phyloP scores from a whole-genome alignment of 1,140 invertebrate genomes.

The Achroia grisella region DNA sequence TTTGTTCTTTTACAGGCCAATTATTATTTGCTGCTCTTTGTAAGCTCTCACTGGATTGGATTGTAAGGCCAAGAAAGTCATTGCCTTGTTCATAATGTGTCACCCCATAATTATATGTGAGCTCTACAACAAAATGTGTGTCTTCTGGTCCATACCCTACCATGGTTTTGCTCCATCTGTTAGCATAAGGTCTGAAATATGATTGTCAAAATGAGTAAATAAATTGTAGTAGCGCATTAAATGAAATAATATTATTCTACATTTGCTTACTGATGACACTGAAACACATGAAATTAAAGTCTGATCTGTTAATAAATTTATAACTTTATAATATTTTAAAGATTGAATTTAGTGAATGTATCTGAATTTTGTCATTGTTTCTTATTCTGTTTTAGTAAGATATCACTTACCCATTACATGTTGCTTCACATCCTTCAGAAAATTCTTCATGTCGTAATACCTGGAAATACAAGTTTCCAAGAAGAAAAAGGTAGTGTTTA shows the following conservation, averaged over 20 bases:
- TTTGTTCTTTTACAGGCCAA: slow-evolving; percentile 79
- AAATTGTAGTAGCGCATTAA: too few species aligned
- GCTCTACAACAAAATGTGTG: slow-evolving; percentile 95
- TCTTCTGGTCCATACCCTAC: slow-evolving; percentile 97
- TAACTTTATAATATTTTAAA: too few species aligned
- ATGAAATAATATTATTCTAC: too few species aligned
- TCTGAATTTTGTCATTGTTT: too few species aligned
- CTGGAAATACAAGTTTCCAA: slow-evolving; percentile 60
- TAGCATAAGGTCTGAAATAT: slow-evolving; percentile 91
- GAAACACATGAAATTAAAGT: too few species aligned
- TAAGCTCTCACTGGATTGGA: slow-evolving; percentile 85
- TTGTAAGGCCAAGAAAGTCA: slow-evolving; percentile 92
- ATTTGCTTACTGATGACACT: too few species aligned
- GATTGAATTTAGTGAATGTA: too few species aligned
- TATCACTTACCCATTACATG: slow-evolving; percentile 93
- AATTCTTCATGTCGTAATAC: slow-evolving; percentile 98
- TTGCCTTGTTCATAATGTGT: slow-evolving; percentile 88
- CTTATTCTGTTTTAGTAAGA: background rate
- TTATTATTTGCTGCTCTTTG: slow-evolving; percentile 80
- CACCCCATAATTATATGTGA: slow-evolving; percentile 98
- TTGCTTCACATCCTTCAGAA: slow-evolving; percentile 94
- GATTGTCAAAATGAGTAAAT: slow-evolving; percentile 4
- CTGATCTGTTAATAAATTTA: too few species aligned
- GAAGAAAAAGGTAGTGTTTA: too few species aligned
- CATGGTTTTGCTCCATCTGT: slow-evolving; percentile 99